Base-by-base conservation (phyloP, 2,797 vertebrate genomes). In the Emydoidea blandingii region DNA sequence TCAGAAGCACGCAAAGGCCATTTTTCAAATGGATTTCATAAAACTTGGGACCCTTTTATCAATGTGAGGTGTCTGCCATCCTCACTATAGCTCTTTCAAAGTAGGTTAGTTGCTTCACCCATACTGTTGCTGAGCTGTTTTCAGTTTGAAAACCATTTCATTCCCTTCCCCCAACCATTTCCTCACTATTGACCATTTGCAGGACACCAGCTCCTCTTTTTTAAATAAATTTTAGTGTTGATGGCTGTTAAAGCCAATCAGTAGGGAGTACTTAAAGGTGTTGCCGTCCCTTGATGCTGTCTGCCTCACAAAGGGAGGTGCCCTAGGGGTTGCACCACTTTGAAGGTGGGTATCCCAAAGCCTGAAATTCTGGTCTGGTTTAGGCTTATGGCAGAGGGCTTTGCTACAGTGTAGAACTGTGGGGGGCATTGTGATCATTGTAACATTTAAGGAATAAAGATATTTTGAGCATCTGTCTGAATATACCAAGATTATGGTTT, bases 141-240 rank as follows among this genome's bases (percentile, higher is more conserved):
- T 89, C 95, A 88, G 87, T 88, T 91, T 82, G 86, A 85, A 83
- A 92, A 57, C 54, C 87, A 85, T 90, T 31, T 85, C 88, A 85
- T 96, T 87, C 82, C 59, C 76, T 91, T 91, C 81, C 49, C 53
- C 81, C 95, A 52, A 53, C 81, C 92, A 91, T 53, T 81, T 94
- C 86, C 79, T 87, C 80, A 59, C 72, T 85, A 74, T 91, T 88
- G 81, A 57, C 86, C 91, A 79, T 89, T 93, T 95, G 82, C 86
- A 89, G 83, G 85, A 94, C 79, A n/a, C 83, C 87, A 90, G 53
- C 87, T 94, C 76, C 62, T 94, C 83, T 93, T 83, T 86, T 62
- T 62, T 18, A 6, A 65, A 15, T 65, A 62, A 16, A 34, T 62
- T 34, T 62, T 34, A 62, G 31, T 34, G 31, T 34, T 62, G 12